These are phyloP conservation scores for Apocrypta bakeri DNA, from an alignment of 1,140 invertebrate species.

Conservation along the genomic window DNA sequence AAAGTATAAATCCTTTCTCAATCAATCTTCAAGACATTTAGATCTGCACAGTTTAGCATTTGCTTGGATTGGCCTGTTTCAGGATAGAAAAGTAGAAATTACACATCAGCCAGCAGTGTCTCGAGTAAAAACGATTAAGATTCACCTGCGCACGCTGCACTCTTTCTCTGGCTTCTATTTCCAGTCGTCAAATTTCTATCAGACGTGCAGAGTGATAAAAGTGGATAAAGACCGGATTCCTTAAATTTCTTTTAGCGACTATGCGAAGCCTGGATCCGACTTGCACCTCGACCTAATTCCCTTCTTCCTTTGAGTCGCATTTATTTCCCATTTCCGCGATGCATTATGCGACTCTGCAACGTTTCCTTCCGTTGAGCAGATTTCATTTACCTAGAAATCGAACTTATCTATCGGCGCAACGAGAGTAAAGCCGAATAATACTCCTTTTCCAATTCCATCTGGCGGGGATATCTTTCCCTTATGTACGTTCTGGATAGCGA, in stretches of 20 bases:
- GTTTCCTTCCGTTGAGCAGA: constrained; percentile 16
- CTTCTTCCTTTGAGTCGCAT: constrained; percentile 32
- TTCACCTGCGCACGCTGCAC: constrained; percentile 1
- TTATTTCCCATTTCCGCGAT: constrained; percentile 40
- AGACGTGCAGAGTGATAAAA: constrained; percentile 15
- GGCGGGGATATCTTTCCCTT: constrained; percentile 36
- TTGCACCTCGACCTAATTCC: constrained; percentile 33
- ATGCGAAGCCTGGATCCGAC: neutral
- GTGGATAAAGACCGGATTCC: constrained; percentile 16
- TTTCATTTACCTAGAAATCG: constrained; percentile 46
- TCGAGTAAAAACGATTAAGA: neutral
- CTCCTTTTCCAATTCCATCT: constrained; percentile 29
- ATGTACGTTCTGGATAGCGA: constrained; percentile 8
- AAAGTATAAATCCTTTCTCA: neutral
- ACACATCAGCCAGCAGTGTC: neutral
- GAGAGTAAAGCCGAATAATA: constrained; percentile 35
- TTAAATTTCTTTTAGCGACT: constrained; percentile 14
- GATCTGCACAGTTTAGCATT: neutral
- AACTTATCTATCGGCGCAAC: constrained; percentile 41
- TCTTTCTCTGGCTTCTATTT: constrained; percentile 12
- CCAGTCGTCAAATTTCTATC: constrained; percentile 39
- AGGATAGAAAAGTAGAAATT: constrained; percentile 10
- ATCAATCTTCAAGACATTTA: neutral
- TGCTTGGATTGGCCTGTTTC: constrained; percentile 1
- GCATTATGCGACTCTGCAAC: constrained; percentile 41